Evolutionary conservation across 1,140 invertebrate genomes (phyloP), one percentile per base, ranked within the genome.

Genomic region (Drosophila ogumai): DNA sequence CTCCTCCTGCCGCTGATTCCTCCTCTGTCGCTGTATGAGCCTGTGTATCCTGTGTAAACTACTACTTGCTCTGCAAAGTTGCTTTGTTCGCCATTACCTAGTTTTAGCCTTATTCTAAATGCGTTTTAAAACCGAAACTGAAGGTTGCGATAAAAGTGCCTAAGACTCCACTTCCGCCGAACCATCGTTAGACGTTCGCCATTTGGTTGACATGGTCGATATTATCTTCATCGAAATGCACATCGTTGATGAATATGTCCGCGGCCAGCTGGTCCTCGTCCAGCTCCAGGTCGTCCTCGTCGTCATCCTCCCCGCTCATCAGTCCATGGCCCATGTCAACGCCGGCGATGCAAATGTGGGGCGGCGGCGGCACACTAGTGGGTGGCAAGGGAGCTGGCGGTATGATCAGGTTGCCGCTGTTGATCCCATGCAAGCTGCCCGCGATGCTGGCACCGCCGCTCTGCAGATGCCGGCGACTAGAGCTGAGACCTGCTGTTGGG

Each of bases 351-450:
- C 92, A 92, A 47, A 92, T 91, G 31, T 92, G 91, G 0, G 91
- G 92, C 25, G 92, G 91, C 47, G 92, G 92, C 43, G 92, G 92
- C 31, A 93, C 88, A 19, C 90, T 91, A 9, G 91, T 91, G 8
- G 92, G 92, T 41, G 92, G 92, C 58, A 92, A 41, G 8, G 92
- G 92, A 6, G 92, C 92, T 2, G 91, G 92, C 38, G 92, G 92
- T 59, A 93, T 93, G 59, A 92, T 91, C 36, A 93, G 44, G 31
- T 74, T 88, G 15, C 90, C 91, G 38, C 84, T 92, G 65, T 92
- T 92, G 13, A 93, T 91, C 49, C 92, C 92, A 61, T 92, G 92
- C 43, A 93, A 52, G 59, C 92, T 93, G 25, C 92, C 92, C n/a
- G 92, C 91, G 44, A 93, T 91, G 55, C 92, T 93, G 32, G 87